A percentile compares a stretch with the other conserved stretches of the same genome.
Conservation (phyloP, 2,888 invertebrate species). For the Lordiphosa fenestrarum region DNA sequence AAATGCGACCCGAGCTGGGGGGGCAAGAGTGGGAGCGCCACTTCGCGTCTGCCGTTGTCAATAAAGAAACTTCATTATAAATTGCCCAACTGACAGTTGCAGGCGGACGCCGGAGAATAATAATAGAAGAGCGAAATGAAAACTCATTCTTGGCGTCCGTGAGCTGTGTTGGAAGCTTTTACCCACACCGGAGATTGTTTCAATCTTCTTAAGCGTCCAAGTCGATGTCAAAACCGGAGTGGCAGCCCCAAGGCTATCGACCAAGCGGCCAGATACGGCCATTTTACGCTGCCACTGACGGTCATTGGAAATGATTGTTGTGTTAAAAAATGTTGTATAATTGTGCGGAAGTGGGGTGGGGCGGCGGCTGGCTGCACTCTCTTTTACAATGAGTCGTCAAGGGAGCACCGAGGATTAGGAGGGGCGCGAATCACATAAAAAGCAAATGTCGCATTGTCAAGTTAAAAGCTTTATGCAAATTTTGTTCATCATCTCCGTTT, state of each 20-base stretch:
- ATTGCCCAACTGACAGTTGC: constrained; percentile 61
- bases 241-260: constrained; percentile 38
- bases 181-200: constrained; percentile 66
- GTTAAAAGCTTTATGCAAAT: constrained; percentile 66
- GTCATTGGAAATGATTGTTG: constrained; percentile 60
- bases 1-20: constrained; percentile 24
- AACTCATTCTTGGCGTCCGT: constrained; percentile 18
- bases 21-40: constrained; percentile 9
- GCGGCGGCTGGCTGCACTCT: constrained; percentile 17
- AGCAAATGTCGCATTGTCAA: constrained; percentile 55
- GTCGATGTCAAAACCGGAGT: constrained; percentile 25
- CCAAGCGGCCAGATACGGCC: constrained; percentile 37
- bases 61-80: constrained; percentile 65
- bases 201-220: constrained; percentile 60
- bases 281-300: constrained; percentile 11
- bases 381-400: too few relatives aligned
- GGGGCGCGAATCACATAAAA: constrained; percentile 40
- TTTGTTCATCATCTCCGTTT: constrained; percentile 28
- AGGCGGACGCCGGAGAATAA: constrained; percentile 25
- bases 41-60: constrained; percentile 41
- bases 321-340: constrained; percentile 58
- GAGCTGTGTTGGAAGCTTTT: constrained; percentile 35
- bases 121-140: constrained; percentile 24
- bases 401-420: background rate
- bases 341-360: constrained; percentile 50